phyloP scores from a whole-genome alignment of 2,797 vertebrate species.

The Sorex maritimensis region DNA sequence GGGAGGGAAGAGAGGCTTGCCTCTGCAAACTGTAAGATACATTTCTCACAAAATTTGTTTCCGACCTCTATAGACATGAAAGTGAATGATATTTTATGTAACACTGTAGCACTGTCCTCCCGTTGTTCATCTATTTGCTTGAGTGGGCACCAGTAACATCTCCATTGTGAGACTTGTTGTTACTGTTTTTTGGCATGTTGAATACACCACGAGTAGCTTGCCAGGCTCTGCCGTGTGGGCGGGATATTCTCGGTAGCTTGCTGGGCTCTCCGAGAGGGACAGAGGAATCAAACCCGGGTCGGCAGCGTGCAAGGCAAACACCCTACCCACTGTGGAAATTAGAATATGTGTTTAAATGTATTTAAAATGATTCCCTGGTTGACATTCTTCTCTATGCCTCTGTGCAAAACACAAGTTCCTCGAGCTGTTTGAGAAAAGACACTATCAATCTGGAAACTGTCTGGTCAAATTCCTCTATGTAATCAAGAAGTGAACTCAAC shows the following conservation, averaged over 20 bases:
- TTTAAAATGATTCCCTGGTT: constrained; percentile 50
- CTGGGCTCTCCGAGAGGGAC: too few species aligned
- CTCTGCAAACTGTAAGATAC: constrained; percentile 20
- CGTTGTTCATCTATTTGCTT: too few species aligned
- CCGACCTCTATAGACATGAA: constrained; percentile 36
- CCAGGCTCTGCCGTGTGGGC: too few species aligned
- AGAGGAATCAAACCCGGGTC: too few species aligned
- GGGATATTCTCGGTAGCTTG: too few species aligned
- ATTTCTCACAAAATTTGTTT: constrained; percentile 9
- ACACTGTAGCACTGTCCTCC: too few species aligned
- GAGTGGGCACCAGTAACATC: too few species aligned
- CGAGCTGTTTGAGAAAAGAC: neutral
- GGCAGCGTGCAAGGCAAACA: too few species aligned
- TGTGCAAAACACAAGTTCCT: neutral
- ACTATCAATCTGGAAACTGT: neutral
- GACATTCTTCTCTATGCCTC: neutral
- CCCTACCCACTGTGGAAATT: neutral
- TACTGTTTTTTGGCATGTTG: too few species aligned
- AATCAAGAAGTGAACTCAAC: constrained; percentile 50
- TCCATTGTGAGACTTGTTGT: too few species aligned
- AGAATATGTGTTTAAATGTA: neutral
- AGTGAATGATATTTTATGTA: constrained; percentile 59
- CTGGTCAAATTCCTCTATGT: neutral
- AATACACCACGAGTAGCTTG: too few species aligned
- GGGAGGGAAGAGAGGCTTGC: neutral